Evolutionary conservation across 2,888 invertebrate genomes (phyloP).

Genomic region (Drosophila meridionalis): DNA sequence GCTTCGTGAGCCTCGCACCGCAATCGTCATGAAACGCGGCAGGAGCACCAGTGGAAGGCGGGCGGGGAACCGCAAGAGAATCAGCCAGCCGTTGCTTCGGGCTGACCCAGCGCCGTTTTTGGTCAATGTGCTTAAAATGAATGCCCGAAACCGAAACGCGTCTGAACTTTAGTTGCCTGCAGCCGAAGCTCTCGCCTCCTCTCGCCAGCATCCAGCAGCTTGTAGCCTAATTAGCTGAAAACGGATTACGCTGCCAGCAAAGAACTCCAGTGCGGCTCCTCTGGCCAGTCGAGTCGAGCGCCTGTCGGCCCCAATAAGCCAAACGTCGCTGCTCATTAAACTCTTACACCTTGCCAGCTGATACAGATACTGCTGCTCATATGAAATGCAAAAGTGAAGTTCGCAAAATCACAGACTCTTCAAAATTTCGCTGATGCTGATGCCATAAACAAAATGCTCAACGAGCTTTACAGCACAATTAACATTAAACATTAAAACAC

Average conservation of each 20-base stretch:
- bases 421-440: conserved; percentile 23
- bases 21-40: conserved; percentile 63
- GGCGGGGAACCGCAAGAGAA: conserved; percentile 3
- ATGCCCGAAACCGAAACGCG: conserved; percentile 66
- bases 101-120: conserved; percentile 71
- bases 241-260: conserved; percentile 55
- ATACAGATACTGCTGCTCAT: conserved; percentile 11
- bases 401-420: conserved; percentile 17
- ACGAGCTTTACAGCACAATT: conserved; percentile 58
- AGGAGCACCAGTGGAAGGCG: conserved; percentile 13
- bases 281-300: conserved; percentile 1
- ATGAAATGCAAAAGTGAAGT: conserved; percentile 5
- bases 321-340: conserved; percentile 66
- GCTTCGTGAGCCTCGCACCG: conserved; percentile 67
- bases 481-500: conserved; percentile 53
- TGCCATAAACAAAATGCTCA: conserved; percentile 58
- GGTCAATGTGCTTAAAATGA: conserved; percentile 74
- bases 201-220: conserved; percentile 28
- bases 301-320: conserved; percentile 41
- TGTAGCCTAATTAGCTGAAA: conserved; percentile 75
- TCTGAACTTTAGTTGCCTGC: conserved; percentile 63
- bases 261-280: conserved; percentile 26
- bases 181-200: conserved; percentile 9
- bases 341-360: conserved; percentile 39
- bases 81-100: conserved; percentile 26